Percentiles rank a stretch among this genome's conserved stretches.
phyloP scores from a whole-genome alignment of 2,888 invertebrate genomes.

The Plebejus melissa region DNA sequence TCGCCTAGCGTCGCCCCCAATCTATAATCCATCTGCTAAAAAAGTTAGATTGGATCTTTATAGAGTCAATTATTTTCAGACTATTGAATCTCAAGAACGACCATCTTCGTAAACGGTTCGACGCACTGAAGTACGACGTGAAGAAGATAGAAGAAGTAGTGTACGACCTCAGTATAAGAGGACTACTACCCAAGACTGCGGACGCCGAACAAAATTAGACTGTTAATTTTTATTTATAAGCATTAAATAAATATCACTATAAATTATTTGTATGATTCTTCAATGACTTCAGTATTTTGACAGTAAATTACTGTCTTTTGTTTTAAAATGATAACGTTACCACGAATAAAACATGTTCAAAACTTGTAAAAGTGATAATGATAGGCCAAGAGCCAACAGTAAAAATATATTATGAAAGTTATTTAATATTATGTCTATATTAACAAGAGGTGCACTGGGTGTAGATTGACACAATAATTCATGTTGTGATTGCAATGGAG shows the following conservation, averaged over 20 bases:
- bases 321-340: neutral
- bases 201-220: neutral
- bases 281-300: neutral
- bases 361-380: neutral
- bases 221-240: neutral
- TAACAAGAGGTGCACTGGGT: too few species aligned
- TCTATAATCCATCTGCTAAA: too few species aligned
- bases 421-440: too few species aligned
- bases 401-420: neutral
- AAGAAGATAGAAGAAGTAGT: slow-evolving; percentile 96
- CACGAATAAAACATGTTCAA: neutral
- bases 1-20: too few species aligned
- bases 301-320: neutral
- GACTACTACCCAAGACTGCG: slow-evolving; percentile 74
- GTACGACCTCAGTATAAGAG: slow-evolving; percentile 91
- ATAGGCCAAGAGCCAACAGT: neutral
- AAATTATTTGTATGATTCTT: neutral
- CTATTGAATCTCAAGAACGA: slow-evolving; percentile 95
- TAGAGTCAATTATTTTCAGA: slow-evolving; percentile 43
- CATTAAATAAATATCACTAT: neutral
- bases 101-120: slow-evolving; percentile 89
- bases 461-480: too few species aligned
- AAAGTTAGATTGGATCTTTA: neutral
- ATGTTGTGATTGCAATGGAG: too few species aligned
- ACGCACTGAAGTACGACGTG: slow-evolving; percentile 93